Conservation (phyloP, 1,140 invertebrate species). For the Macrobrachium rosenbergii region DNA sequence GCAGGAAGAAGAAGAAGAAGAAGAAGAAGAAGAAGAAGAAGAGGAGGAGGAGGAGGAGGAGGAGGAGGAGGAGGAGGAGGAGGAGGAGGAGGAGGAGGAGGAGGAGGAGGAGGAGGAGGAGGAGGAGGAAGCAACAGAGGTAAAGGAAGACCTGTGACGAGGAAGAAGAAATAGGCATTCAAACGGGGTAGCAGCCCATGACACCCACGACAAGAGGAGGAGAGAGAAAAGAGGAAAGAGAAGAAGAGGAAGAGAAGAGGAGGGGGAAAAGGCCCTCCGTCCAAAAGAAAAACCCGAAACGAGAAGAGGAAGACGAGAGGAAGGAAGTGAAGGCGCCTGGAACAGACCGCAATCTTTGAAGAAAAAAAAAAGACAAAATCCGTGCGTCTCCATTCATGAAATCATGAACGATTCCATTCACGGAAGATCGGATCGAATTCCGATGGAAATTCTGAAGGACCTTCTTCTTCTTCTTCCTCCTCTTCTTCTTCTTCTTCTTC, state of each 20-base stretch:
- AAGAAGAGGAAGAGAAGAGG: neutral
- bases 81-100: neutral
- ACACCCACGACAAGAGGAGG: no score
- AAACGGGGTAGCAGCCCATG: neutral
- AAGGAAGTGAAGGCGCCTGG: neutral
- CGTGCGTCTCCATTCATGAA: no score
- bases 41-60: neutral
- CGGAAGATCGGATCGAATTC: neutral
- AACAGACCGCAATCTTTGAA: no score
- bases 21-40: neutral
- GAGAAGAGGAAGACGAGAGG: neutral
- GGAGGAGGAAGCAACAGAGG: neutral
- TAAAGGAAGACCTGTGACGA: neutral
- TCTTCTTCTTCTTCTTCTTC: conserved; percentile 1
- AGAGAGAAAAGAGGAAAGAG: neutral
- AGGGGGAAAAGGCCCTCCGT: no score
- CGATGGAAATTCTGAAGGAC: neutral
- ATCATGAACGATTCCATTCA: no score
- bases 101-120: neutral
- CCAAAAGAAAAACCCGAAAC: neutral
- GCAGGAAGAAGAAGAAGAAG: conserved; percentile 18
- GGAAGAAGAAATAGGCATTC: neutral
- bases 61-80: no score
- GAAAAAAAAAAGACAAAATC: no score
- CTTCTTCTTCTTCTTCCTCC: neutral